Conservation (phyloP, 2,797 vertebrate genomes). For the Spheniscus humboldti region DNA sequence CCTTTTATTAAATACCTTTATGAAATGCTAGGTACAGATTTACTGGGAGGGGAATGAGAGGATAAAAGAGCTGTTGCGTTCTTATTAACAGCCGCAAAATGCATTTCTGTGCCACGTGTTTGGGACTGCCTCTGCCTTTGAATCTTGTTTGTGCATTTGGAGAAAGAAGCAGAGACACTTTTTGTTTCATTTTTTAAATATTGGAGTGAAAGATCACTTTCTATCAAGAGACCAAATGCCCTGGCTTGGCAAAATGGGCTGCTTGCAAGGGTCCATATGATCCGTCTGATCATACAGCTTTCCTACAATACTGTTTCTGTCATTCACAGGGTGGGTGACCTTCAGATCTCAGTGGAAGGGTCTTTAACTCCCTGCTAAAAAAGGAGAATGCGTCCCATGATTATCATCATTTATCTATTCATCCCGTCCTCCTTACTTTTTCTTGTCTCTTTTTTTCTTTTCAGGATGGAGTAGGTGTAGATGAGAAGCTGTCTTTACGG, state of each 20-base stretch:
- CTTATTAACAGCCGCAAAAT: neutral
- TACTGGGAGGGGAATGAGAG: neutral
- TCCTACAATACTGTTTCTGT: neutral
- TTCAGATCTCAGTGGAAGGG: neutral
- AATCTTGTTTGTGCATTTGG: neutral
- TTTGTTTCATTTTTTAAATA: neutral
- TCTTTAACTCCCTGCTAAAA: neutral
- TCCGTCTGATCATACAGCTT: neutral
- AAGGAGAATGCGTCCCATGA: neutral
- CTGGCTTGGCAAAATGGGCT: neutral
- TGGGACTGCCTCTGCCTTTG: neutral
- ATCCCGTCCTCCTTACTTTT: constrained; percentile 9
- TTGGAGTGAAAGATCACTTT: neutral
- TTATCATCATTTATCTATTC: neutral
- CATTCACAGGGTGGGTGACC: neutral
- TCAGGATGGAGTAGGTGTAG: constrained; percentile 81
- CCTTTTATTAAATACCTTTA: neutral
- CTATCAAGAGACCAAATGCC: neutral
- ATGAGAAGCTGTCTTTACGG: constrained; percentile 82
- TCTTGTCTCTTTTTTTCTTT: neutral
- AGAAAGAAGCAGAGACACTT: neutral
- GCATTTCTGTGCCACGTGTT: neutral
- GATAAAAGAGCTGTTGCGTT: neutral
- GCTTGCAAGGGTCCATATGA: neutral
- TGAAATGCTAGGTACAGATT: neutral